Percentiles rank a stretch among this genome's conserved stretches.
phyloP scores from a whole-genome alignment of 2,888 invertebrate species.

The Mythimna ferrago region DNA sequence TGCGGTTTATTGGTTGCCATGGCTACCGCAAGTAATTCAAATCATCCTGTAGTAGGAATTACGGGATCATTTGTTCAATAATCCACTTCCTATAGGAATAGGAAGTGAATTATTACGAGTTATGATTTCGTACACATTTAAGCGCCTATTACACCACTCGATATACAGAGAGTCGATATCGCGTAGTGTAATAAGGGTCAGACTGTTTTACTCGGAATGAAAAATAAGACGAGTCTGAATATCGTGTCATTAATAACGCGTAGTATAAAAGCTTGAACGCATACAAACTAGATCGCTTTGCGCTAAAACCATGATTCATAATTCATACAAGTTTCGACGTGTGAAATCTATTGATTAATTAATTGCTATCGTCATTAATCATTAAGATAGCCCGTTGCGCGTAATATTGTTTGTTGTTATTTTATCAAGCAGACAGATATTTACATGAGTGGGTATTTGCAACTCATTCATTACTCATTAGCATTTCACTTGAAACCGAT shows the following conservation, averaged over 20 bases:
- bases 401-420: constrained; percentile 32
- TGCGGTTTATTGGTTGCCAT: constrained; percentile 28
- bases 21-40: constrained; percentile 20
- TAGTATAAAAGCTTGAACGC: background rate
- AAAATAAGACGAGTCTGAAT: no score
- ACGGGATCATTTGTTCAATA: no score
- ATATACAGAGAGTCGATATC: no score
- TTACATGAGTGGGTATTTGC: constrained; percentile 7
- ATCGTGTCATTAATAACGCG: no score
- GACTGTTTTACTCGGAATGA: no score
- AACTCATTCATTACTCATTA: constrained; percentile 35
- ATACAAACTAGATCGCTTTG: background rate
- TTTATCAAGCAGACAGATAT: constrained; percentile 25
- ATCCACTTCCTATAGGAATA: background rate
- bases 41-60: constrained; percentile 25
- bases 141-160: no score
- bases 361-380: background rate
- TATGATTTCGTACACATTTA: background rate
- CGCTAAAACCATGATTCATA: constrained; percentile 8
- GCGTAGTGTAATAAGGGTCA: no score
- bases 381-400: constrained; percentile 20
- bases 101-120: no score
- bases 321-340: constrained; percentile 6
- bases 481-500: constrained; percentile 24
- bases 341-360: constrained; percentile 16